These are phyloP conservation scores for Ophion ventricosus DNA, from an alignment of 2,888 invertebrate species.

Conservation along the genomic window DNA sequence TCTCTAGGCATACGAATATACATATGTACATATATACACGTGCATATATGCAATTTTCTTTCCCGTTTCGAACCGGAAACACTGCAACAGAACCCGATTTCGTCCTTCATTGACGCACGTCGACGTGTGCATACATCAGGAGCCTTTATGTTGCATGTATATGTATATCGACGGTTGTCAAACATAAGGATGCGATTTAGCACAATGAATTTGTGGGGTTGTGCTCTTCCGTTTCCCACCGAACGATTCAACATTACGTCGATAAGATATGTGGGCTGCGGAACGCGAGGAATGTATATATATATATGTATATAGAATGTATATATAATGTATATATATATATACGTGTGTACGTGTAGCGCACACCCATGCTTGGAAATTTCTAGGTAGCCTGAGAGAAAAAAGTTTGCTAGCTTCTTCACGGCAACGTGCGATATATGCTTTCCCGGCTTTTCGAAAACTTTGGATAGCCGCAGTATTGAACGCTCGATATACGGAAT, in stretches of 20 bases:
- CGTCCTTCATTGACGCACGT: conserved; percentile 59
- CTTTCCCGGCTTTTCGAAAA: conserved; percentile 26
- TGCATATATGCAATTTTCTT: conserved; percentile 26
- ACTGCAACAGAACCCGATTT: conserved; percentile 52
- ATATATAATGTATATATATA: background rate
- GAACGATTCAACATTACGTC: background rate
- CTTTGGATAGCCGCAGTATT: conserved; percentile 21
- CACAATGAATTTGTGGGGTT: background rate
- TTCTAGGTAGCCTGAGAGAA: background rate
- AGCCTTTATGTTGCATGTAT: background rate
- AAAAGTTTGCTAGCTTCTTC: conserved; percentile 7
- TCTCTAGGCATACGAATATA: background rate
- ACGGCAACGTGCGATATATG: conserved; percentile 18
- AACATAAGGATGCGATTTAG: conserved; percentile 10
- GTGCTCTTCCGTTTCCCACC: conserved; percentile 1
- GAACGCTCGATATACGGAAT: conserved; percentile 22
- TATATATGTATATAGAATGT: background rate
- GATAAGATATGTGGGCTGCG: background rate
- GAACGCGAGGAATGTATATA: background rate
- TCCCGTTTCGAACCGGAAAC: conserved; percentile 38
- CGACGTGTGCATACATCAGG: conserved; percentile 37
- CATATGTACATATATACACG: conserved; percentile 5
- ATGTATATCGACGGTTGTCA: background rate
- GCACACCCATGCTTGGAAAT: background rate
- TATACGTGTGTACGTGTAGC: background rate